phyloP scores from a whole-genome alignment of 1,140 invertebrate genomes.

The Magallana angulata region DNA sequence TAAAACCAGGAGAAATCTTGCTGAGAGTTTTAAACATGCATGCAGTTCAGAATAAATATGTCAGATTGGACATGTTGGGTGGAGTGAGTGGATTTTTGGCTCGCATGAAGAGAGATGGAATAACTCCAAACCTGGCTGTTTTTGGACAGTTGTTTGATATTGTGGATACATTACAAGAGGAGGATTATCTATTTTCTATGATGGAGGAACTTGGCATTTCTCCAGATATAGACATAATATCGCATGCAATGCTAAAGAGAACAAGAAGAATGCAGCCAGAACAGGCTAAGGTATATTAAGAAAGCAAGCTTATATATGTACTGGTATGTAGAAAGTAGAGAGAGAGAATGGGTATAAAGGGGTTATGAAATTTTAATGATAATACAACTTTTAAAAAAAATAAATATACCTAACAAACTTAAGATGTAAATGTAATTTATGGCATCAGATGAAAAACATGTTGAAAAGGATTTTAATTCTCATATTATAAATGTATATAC shows the following conservation, averaged over 20 bases:
- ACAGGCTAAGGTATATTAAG: neutral
- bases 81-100: neutral
- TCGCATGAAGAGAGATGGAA: neutral
- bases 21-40: conserved; percentile 11
- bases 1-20: conserved; percentile 17
- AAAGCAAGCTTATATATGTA: too few relatives aligned
- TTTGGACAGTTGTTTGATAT: conserved; percentile 29
- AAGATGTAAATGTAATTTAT: too few relatives aligned
- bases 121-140: neutral
- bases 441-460: too few relatives aligned
- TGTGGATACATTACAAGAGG: neutral
- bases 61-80: neutral
- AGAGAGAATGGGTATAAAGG: too few relatives aligned
- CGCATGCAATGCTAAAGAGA: conserved; percentile 27
- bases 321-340: too few relatives aligned
- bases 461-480: too few relatives aligned
- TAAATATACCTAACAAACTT: too few relatives aligned
- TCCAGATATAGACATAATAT: conserved; percentile 25
- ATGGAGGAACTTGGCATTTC: neutral
- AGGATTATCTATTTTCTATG: neutral
- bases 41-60: neutral
- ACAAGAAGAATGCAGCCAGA: neutral
- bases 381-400: too few relatives aligned
- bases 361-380: too few relatives aligned
- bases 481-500: too few relatives aligned